A percentile compares a stretch with the other conserved stretches of the same genome.
phyloP scores from a whole-genome alignment of 2,113 vertebrate genomes.

The Formicarius rufipectus region DNA sequence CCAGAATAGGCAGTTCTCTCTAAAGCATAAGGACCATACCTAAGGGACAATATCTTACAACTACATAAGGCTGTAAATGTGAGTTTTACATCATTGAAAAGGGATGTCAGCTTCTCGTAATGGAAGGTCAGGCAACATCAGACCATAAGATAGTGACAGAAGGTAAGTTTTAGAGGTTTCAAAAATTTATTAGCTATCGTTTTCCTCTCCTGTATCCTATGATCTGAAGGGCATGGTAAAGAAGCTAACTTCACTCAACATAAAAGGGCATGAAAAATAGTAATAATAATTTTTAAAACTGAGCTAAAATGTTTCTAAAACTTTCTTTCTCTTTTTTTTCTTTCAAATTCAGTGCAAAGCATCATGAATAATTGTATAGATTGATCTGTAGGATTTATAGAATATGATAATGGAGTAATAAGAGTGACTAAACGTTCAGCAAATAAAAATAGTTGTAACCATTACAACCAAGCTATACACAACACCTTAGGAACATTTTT shows the following conservation, averaged over 20 bases:
- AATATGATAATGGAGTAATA: not conserved
- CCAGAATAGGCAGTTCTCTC: not conserved
- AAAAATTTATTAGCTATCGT: conserved; percentile 55
- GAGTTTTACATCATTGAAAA: not conserved
- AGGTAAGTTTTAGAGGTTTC: conserved; percentile 47
- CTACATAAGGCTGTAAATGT: not conserved
- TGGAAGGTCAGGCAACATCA: conserved; percentile 45
- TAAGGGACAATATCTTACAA: conserved; percentile 17
- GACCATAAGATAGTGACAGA: conserved; percentile 41
- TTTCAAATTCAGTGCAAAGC: not conserved
- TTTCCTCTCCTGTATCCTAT: not conserved
- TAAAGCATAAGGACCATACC: not conserved
- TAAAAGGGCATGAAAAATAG: conserved; percentile 9
- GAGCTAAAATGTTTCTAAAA: not conserved
- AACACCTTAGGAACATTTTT: not conserved
- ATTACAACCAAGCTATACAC: not conserved
- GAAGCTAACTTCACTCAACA: not conserved
- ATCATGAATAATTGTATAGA: not conserved
- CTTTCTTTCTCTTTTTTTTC: not conserved
- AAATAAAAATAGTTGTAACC: not conserved
- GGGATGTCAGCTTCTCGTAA: not conserved
- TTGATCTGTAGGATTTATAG: not conserved
- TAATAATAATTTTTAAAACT: not conserved
- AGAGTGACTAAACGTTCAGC: not conserved
- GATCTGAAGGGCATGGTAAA: conserved; percentile 4